Evolutionary conservation across 2,888 invertebrate species (phyloP).

Genomic region (Phalangium opilio): DNA sequence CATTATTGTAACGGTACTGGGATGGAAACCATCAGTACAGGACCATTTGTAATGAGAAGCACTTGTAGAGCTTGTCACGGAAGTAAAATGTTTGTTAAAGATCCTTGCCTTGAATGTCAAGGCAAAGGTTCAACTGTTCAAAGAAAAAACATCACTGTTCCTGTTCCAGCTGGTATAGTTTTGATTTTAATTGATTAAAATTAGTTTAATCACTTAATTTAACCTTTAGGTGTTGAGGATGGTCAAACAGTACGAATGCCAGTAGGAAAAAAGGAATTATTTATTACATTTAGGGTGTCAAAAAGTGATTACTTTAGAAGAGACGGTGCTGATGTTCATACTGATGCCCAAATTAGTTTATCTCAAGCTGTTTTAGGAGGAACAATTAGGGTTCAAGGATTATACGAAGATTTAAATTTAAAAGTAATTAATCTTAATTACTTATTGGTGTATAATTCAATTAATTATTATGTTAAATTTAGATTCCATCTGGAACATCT

Average conservation of each 20-base stretch:
- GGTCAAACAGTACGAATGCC: slow-evolving; percentile 92
- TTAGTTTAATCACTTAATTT: neutral
- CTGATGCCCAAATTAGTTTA: slow-evolving; percentile 76
- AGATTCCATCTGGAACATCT: slow-evolving; percentile 80
- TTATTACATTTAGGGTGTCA: slow-evolving; percentile 74
- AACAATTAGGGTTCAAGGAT: slow-evolving; percentile 73
- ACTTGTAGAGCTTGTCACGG: slow-evolving; percentile 87
- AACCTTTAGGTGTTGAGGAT: slow-evolving; percentile 56
- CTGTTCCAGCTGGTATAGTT: slow-evolving; percentile 63
- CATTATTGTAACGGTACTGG: slow-evolving; percentile 91
- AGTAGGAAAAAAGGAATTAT: slow-evolving; percentile 73
- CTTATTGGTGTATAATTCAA: neutral
- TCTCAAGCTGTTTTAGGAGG: slow-evolving; percentile 90
- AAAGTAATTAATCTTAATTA: slow-evolving; percentile 47
- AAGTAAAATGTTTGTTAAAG: slow-evolving; percentile 66
- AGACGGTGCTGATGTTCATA: slow-evolving; percentile 89
- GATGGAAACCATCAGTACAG: slow-evolving; percentile 47
- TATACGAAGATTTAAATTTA: slow-evolving; percentile 85
- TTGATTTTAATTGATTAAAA: slow-evolving; percentile 5
- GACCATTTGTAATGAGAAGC: slow-evolving; percentile 92
- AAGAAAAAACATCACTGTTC: slow-evolving; percentile 72
- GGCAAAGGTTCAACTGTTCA: slow-evolving; percentile 85
- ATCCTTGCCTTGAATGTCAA: slow-evolving; percentile 78
- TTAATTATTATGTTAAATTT: slow-evolving; percentile 13
- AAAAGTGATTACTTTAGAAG: slow-evolving; percentile 75